A percentile compares a stretch with the other conserved stretches of the same genome.
Conservation (phyloP, 2,113 vertebrate genomes). For the Nansenia antarctica region DNA sequence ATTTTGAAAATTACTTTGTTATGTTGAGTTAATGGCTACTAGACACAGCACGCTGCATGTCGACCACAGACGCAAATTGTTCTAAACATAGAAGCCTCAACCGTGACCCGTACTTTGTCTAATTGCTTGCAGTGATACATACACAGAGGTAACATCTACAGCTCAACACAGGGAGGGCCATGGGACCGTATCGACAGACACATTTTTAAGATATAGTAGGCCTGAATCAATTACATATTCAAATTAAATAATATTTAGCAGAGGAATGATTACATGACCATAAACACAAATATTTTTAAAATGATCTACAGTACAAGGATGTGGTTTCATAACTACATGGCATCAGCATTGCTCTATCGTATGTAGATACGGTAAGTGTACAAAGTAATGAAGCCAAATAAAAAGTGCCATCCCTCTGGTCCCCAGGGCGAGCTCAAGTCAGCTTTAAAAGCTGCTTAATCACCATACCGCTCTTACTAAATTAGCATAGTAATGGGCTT, state of each 20-base stretch:
- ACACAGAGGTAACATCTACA: conserved; percentile 18
- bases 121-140: conserved; percentile 55
- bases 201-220: neutral
- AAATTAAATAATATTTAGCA: neutral
- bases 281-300: conserved; percentile 58
- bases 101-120: conserved; percentile 19
- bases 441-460: conserved; percentile 96
- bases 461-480: conserved; percentile 88
- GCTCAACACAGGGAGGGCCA: conserved; percentile 5
- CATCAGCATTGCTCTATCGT: conserved; percentile 80
- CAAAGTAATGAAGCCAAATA: conserved; percentile 91
- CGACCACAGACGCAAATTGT: conserved; percentile 13
- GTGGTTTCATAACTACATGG: conserved; percentile 59
- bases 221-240: neutral
- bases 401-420: conserved; percentile 83
- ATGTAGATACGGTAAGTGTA: conserved; percentile 89
- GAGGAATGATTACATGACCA: neutral
- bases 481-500: conserved; percentile 99
- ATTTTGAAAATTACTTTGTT: conserved; percentile 58
- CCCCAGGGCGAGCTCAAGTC: conserved; percentile 90
- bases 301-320: conserved; percentile 77
- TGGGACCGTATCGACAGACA: neutral
- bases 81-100: conserved; percentile 35
- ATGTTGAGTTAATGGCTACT: conserved; percentile 23
- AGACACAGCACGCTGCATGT: conserved; percentile 9